Evolutionary conservation across 2,888 invertebrate genomes (phyloP), one percentile per base, ranked within the genome.

Genomic region (Leptinotarsa haldemani): DNA sequence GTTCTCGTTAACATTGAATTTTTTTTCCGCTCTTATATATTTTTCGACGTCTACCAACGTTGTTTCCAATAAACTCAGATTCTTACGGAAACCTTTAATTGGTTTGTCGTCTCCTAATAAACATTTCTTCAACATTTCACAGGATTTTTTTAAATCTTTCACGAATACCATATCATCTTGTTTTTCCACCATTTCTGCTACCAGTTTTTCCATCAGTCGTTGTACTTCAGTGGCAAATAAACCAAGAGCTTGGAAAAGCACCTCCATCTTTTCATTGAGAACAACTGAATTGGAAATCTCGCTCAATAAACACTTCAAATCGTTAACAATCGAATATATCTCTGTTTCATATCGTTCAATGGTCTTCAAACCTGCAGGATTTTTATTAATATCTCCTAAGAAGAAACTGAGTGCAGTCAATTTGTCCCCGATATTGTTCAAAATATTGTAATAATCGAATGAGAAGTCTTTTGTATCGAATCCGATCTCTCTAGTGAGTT

Each of bases 251-350:
- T 83, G 83, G 13, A 74, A 75, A 20, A 82, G 16, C 46, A 82
- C 78, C 71, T 83, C 83, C 80, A 82, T 82, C 77, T 83, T 83
- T 74, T 82, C 83, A 53, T 83, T 82, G 9, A 83, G 68, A n/a
- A 77, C 74, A n/a, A 82, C 73, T n/a, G 52, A 61, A 15, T 48
- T 50, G 25, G 65, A 68, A 5, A 76, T 63, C 61, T 76, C 63
- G 63, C 72, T 48, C 16, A 74, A 48, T 47, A 73, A 71, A 40
- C 53, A 65, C 40, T 70, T 56, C 18, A 74, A 71, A 63, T 76
- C 76, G 40, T 74, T 69, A 18, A 82, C 65, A 22, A 70, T 75
- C 46, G 61, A 46, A 15, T 69, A 52, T 4, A 80, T 65, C 40
- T 81, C 76, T 58, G 70, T 53, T 53, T 77, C 79, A 22, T 75